These are phyloP conservation scores for Asteroscopus sphinx DNA, from an alignment of 2,888 invertebrate genomes.

Conservation along the genomic window DNA sequence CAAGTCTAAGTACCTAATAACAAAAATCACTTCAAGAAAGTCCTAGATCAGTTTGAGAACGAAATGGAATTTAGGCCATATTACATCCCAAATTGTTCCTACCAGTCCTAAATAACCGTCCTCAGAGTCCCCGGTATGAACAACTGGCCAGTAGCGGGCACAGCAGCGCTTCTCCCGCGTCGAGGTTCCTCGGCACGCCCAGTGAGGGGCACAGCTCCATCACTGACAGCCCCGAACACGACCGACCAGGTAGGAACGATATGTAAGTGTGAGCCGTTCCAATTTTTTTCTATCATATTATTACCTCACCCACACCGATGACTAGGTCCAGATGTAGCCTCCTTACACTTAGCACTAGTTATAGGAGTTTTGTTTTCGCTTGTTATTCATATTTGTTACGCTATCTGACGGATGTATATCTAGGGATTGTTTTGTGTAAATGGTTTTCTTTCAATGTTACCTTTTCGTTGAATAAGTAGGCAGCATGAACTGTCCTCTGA, in stretches of 20 bases:
- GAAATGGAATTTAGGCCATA: constrained; percentile 1
- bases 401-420: constrained; percentile 30
- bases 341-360: constrained; percentile 48
- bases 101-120: constrained; percentile 54
- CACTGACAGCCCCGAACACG: constrained; percentile 83
- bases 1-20: neutral
- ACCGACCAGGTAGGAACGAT: constrained; percentile 89
- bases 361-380: constrained; percentile 34
- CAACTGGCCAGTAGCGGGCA: constrained; percentile 85
- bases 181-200: constrained; percentile 81
- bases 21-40: neutral
- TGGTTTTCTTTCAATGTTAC: constrained; percentile 28
- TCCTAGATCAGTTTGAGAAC: too few species aligned
- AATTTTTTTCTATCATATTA: constrained; percentile 81
- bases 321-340: constrained; percentile 37
- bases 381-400: constrained; percentile 37
- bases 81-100: constrained; percentile 45
- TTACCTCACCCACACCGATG: constrained; percentile 63
- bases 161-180: constrained; percentile 83
- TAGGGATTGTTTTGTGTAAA: constrained; percentile 30
- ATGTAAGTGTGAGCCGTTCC: constrained; percentile 89
- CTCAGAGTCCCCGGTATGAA: constrained; percentile 87
- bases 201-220: constrained; percentile 82
- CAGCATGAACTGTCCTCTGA: constrained; percentile 64
- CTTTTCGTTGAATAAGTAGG: constrained; percentile 30